phyloP scores from a whole-genome alignment of 2,113 vertebrate species.

The Salvelinus namaycush region DNA sequence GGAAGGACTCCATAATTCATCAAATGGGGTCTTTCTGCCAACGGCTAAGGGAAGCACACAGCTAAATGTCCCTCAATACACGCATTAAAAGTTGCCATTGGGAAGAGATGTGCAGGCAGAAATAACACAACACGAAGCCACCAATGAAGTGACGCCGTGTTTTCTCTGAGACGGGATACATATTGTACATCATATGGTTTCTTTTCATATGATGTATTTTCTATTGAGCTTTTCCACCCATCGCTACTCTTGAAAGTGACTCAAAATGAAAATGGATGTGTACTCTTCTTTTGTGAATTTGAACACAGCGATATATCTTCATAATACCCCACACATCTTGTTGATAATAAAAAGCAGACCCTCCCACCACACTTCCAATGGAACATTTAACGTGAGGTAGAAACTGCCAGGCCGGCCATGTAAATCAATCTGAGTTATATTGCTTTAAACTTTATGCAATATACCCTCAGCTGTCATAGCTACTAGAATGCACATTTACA shows the following conservation, averaged over 20 bases:
- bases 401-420: conserved; percentile 58
- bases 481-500: conserved; percentile 76
- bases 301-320: conserved; percentile 33
- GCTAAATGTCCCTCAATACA: conserved; percentile 29
- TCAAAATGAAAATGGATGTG: conserved; percentile 64
- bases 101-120: conserved; percentile 38
- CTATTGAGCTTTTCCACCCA: conserved; percentile 8
- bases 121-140: conserved; percentile 31
- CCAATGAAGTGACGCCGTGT: conserved; percentile 23
- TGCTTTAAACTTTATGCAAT: conserved; percentile 79
- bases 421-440: conserved; percentile 81
- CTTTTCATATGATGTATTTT: conserved; percentile 7
- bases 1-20: conserved; percentile 70
- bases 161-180: conserved; percentile 10
- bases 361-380: conserved; percentile 47
- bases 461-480: conserved; percentile 72
- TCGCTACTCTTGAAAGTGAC: conserved; percentile 55
- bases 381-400: conserved; percentile 66
- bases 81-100: conserved; percentile 39
- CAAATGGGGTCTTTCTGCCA: conserved; percentile 57
- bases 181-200: conserved; percentile 13
- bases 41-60: conserved; percentile 37
- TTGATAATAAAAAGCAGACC: conserved; percentile 57
- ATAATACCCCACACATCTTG: conserved; percentile 51
- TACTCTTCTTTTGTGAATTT: conserved; percentile 46